Percentiles rank a stretch among this genome's conserved stretches.
Conservation (phyloP, 2,888 invertebrate genomes). For the Himalopsyche japonica region DNA sequence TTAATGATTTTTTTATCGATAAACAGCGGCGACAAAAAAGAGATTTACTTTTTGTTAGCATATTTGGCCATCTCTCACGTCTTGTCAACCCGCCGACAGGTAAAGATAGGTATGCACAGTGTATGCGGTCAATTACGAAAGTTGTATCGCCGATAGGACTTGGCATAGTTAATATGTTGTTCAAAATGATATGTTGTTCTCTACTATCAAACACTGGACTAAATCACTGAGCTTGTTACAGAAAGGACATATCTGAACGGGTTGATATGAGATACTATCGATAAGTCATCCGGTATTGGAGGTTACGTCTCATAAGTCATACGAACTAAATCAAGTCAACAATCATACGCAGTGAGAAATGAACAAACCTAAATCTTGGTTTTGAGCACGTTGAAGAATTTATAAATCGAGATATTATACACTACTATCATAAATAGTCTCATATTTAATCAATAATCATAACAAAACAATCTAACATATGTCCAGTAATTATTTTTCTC, state of each 20-base stretch:
- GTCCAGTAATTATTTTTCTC: too few species aligned
- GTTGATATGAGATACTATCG: not conserved
- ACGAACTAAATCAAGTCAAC: not conserved
- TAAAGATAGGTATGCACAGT: not conserved
- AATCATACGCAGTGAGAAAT: too few species aligned
- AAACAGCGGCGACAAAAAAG: not conserved
- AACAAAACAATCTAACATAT: too few species aligned
- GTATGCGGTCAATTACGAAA: slow-evolving; percentile 1
- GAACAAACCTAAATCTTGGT: too few species aligned
- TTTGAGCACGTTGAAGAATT: too few species aligned
- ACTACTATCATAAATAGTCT: too few species aligned
- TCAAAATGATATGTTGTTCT: not conserved
- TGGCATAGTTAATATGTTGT: slow-evolving; percentile 1
- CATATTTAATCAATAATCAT: too few species aligned
- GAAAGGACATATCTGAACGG: not conserved
- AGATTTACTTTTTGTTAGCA: not conserved
- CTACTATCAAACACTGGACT: not conserved
- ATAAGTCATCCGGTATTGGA: not conserved
- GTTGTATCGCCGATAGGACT: not conserved
- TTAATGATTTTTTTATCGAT: too few species aligned
- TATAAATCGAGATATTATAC: too few species aligned
- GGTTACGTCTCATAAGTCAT: not conserved
- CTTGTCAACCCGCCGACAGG: not conserved
- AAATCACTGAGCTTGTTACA: not conserved
- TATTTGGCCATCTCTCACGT: not conserved